Evolutionary conservation across 2,113 vertebrate species (phyloP).

Genomic region (Myotis davidii): DNA sequence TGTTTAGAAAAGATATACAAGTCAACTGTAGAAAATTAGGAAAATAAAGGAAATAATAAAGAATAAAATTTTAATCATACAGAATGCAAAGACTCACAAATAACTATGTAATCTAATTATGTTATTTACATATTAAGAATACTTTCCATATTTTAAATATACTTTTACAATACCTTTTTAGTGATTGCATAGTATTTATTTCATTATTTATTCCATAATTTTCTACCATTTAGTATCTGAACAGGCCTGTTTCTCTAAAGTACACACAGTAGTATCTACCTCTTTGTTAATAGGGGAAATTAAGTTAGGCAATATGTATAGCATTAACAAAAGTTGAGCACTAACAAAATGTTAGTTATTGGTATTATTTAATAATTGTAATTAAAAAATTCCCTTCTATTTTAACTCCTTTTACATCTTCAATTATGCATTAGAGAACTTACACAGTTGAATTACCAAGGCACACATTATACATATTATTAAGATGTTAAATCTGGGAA

Average conservation of each 20-base stretch:
- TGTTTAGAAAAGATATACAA: background rate
- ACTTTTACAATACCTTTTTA: background rate
- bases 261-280: background rate
- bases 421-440: background rate
- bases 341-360: background rate
- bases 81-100: background rate
- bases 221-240: background rate
- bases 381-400: background rate
- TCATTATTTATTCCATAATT: background rate
- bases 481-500: slow-evolving; percentile 36
- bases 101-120: background rate
- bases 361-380: background rate
- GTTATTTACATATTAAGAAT: background rate
- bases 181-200: background rate
- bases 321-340: background rate
- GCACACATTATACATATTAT: background rate
- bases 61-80: background rate
- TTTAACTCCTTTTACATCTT: background rate
- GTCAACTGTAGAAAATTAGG: background rate
- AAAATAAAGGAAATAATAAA: background rate
- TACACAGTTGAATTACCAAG: background rate
- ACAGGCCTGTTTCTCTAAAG: background rate
- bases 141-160: background rate
- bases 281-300: background rate
- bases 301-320: background rate